These are phyloP conservation scores for Pheosia tremula DNA, from an alignment of 2,888 invertebrate genomes.

Conservation along the genomic window DNA sequence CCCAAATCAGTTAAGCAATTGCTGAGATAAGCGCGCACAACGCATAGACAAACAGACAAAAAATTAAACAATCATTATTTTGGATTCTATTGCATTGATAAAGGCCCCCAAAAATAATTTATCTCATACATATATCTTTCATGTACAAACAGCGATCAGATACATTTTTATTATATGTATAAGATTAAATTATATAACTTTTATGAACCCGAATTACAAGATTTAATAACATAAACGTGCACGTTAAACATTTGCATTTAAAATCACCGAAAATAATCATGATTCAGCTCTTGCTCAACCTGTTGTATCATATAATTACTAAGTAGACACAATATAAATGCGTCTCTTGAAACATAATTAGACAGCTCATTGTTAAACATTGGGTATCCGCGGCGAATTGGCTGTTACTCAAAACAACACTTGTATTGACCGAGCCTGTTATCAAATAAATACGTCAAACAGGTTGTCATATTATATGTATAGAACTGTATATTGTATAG, in stretches of 20 bases:
- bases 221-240: no score
- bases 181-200: no score
- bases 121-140: no score
- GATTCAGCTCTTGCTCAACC: neutral
- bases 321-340: neutral
- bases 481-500: neutral
- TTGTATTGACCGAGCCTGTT: slow-evolving; percentile 13
- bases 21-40: no score
- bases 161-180: no score
- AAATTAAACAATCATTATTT: no score
- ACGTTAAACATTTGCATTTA: neutral
- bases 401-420: slow-evolving; percentile 24
- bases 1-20: no score
- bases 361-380: slow-evolving; percentile 23
- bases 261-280: neutral
- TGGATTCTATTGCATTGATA: no score
- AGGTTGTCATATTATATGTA: neutral
- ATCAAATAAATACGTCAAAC: slow-evolving; percentile 20
- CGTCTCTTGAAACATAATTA: slow-evolving; percentile 15
- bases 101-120: no score
- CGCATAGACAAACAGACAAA: no score
- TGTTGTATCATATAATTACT: neutral
- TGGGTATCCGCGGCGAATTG: neutral
- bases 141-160: no score
- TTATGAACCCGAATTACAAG: no score